These are phyloP conservation scores for Lasioglossum malachurum DNA, from an alignment of 2,888 invertebrate species.

Conservation along the genomic window DNA sequence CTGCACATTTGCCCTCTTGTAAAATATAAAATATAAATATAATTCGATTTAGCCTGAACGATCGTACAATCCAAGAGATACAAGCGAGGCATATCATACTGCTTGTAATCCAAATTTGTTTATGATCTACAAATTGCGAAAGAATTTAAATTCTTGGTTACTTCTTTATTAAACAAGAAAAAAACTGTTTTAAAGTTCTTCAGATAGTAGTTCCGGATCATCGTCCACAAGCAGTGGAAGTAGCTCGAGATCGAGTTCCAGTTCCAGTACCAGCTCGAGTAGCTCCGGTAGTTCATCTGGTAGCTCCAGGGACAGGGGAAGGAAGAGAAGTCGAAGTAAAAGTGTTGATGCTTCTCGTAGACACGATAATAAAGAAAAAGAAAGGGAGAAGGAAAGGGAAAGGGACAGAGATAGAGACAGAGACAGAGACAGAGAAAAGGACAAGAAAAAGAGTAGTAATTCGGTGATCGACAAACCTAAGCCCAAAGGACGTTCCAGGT, in stretches of 20 bases:
- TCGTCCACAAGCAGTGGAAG: constrained; percentile 86
- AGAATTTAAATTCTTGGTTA: background rate
- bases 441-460: constrained; percentile 83
- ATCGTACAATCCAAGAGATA: background rate
- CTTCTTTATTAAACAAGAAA: background rate
- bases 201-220: constrained; percentile 90
- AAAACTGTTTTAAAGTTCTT: constrained; percentile 86
- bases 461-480: constrained; percentile 82
- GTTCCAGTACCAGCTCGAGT: constrained; percentile 92
- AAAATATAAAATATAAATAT: background rate
- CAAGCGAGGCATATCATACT: background rate
- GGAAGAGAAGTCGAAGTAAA: constrained; percentile 85
- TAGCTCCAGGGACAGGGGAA: constrained; percentile 88
- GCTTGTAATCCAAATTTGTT: background rate
- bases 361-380: constrained; percentile 85
- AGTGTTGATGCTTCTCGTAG: constrained; percentile 82
- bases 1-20: background rate
- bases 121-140: background rate
- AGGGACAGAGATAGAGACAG: constrained; percentile 83
- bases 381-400: constrained; percentile 85
- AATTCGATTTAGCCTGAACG: background rate
- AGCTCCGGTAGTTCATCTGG: constrained; percentile 88
- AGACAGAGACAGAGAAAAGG: constrained; percentile 83
- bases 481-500: constrained; percentile 81
- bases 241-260: constrained; percentile 89